Evolutionary conservation across 2,888 invertebrate genomes (phyloP).

Genomic region (Chymomyza procnemis): DNA sequence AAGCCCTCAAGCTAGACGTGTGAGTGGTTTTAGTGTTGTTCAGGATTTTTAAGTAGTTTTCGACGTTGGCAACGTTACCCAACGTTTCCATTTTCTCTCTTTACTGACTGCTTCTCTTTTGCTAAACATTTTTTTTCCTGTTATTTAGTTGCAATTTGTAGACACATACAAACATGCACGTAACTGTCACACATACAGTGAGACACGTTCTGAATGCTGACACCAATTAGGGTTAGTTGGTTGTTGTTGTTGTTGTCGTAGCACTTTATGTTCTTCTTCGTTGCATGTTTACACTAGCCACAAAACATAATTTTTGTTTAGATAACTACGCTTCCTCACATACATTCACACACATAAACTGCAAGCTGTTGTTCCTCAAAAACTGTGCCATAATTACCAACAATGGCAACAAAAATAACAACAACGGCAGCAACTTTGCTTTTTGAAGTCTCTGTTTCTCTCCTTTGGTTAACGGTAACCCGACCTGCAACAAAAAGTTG

Average conservation of each 20-base stretch:
- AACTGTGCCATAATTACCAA: slow-evolving; percentile 37
- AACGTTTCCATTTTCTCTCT: background rate
- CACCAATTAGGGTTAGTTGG: slow-evolving; percentile 65
- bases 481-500: background rate
- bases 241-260: slow-evolving; percentile 15
- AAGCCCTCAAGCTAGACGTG: slow-evolving; percentile 62
- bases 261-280: slow-evolving; percentile 33
- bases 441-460: background rate
- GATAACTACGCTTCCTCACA: slow-evolving; percentile 46
- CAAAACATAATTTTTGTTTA: slow-evolving; percentile 69
- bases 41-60: slow-evolving; percentile 72
- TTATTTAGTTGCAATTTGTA: slow-evolving; percentile 61
- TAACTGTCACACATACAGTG: slow-evolving; percentile 10
- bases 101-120: slow-evolving; percentile 14
- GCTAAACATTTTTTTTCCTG: slow-evolving; percentile 25
- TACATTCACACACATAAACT: background rate
- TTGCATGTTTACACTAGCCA: slow-evolving; percentile 67
- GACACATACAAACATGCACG: slow-evolving; percentile 25
- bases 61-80: slow-evolving; percentile 38
- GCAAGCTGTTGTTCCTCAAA: background rate
- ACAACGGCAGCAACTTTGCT: background rate
- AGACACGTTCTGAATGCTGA: slow-evolving; percentile 59
- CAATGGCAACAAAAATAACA: background rate
- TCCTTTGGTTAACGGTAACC: background rate
- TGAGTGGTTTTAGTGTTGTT: slow-evolving; percentile 71